Evolutionary conservation across 2,888 invertebrate genomes (phyloP), one percentile per base, ranked within the genome.

Genomic region (Troglohyphantes excavatus): DNA sequence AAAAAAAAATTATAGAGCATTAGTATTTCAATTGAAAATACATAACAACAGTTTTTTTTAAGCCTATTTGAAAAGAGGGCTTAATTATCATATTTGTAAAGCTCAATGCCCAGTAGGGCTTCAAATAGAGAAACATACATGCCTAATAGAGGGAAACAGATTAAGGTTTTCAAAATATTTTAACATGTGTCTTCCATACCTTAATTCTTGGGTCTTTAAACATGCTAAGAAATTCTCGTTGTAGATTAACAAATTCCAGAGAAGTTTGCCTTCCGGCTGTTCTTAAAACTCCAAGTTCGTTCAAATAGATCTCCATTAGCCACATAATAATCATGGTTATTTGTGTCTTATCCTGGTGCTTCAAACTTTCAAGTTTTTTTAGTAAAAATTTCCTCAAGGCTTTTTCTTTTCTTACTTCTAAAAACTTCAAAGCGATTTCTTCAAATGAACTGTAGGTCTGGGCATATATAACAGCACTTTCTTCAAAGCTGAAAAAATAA

Each of bases 271-370:
- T 92, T 0, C 93, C 93, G 88, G 93, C 92, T 90, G 93, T 93
- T 70, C 96, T 94, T 70, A 97, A 94, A 67, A 95, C 94, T n/a
- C 98, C 97, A 85, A 99, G 95, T 93, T 98, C 96, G 82, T 96
- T 97, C 91, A 99, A 94, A 93, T 96, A 98, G 39, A 99, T 94
- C 93, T 99, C 99, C 0, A 98, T 95, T 92, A 99, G 95, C 99
- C 99, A 99, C 82, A 98, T 95, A 0, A 98, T 97, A 53, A 99
- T 95, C 95, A 98, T 97, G 0, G 98, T 98, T 73, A 97, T 96
- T 92, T 98, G 96, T 0, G 98, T 97, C 93, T 96, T 96, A 91
- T 98, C 97, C 92, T 94, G 0, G 95, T 94, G 43, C 95, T 95
- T 17, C 3, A 98, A 93, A 33, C 95, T 95, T 26, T 96, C 96